Conservation (phyloP, 1,140 invertebrate genomes). For the Thaumatotibia leucotreta region DNA sequence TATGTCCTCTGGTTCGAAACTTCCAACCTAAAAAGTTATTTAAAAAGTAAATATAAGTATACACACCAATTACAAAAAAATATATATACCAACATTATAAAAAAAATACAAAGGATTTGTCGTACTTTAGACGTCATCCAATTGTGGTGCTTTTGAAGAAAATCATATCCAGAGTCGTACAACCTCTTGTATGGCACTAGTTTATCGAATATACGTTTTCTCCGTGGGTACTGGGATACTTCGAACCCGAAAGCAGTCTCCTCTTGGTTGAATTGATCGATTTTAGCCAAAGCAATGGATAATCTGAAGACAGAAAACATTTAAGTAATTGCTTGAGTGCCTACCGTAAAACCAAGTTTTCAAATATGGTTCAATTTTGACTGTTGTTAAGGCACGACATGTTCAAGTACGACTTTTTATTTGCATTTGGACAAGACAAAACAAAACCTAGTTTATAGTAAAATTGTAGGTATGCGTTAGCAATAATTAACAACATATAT, state of each 20-base stretch:
- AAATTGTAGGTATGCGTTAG: no score
- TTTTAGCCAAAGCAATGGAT: constrained; percentile 84
- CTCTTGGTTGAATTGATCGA: constrained; percentile 94
- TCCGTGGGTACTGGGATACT: constrained; percentile 90
- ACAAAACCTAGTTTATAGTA: no score
- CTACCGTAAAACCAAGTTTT: no score
- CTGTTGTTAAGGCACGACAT: no score
- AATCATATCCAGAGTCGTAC: constrained; percentile 92
- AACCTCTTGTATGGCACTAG: constrained; percentile 91
- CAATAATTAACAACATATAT: no score
- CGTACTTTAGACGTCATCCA: constrained; percentile 87
- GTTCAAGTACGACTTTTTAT: no score
- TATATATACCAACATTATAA: constrained; percentile 4
- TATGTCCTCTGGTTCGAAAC: constrained; percentile 92
- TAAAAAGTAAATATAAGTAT: neutral
- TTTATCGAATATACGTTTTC: constrained; percentile 85
- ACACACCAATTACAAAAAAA: neutral
- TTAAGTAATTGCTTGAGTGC: no score
- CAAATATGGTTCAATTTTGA: no score
- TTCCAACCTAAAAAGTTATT: constrained; percentile 85
- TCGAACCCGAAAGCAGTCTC: constrained; percentile 94
- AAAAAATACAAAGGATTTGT: constrained; percentile 11
- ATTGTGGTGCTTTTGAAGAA: constrained; percentile 87
- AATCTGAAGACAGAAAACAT: constrained; percentile 54
- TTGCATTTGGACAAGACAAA: no score